Evolutionary conservation across 2,797 vertebrate genomes (phyloP).

Genomic region (Hemibagrus guttatus): DNA sequence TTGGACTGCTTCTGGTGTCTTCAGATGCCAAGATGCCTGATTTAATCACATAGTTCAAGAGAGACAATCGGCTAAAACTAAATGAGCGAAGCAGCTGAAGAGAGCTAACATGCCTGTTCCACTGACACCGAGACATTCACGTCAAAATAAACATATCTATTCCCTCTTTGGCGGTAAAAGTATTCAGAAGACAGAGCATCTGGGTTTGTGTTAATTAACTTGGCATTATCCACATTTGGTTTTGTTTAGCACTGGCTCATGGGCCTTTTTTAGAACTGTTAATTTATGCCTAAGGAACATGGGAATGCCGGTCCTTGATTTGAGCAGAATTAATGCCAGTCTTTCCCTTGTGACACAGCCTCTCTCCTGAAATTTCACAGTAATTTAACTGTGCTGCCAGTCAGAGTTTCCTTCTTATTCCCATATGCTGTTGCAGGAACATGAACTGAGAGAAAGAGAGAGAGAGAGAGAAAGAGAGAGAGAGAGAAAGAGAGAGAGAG

Average conservation of each 20-base stretch:
- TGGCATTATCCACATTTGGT: slow-evolving; percentile 73
- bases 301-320: slow-evolving; percentile 66
- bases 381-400: slow-evolving; percentile 76
- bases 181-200: slow-evolving; percentile 67
- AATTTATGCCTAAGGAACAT: slow-evolving; percentile 66
- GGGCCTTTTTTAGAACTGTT: slow-evolving; percentile 69
- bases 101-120: slow-evolving; percentile 57
- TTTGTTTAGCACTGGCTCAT: slow-evolving; percentile 65
- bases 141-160: slow-evolving; percentile 65
- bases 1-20: slow-evolving; percentile 50
- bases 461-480: slow-evolving; percentile 57
- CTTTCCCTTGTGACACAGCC: slow-evolving; percentile 60
- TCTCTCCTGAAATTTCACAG: slow-evolving; percentile 66
- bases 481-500: slow-evolving; percentile 42
- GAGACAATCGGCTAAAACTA: slow-evolving; percentile 59
- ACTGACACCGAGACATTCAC: slow-evolving; percentile 62
- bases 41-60: slow-evolving; percentile 65
- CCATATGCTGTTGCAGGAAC: slow-evolving; percentile 63
- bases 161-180: slow-evolving; percentile 62
- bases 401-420: slow-evolving; percentile 67
- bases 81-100: slow-evolving; percentile 64
- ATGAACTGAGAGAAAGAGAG: slow-evolving; percentile 62
- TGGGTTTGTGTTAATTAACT: slow-evolving; percentile 81
- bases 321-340: slow-evolving; percentile 67
- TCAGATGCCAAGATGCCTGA: slow-evolving; percentile 52